phyloP scores from a whole-genome alignment of 2,797 vertebrate species.

The Ctenopoma multispine region DNA sequence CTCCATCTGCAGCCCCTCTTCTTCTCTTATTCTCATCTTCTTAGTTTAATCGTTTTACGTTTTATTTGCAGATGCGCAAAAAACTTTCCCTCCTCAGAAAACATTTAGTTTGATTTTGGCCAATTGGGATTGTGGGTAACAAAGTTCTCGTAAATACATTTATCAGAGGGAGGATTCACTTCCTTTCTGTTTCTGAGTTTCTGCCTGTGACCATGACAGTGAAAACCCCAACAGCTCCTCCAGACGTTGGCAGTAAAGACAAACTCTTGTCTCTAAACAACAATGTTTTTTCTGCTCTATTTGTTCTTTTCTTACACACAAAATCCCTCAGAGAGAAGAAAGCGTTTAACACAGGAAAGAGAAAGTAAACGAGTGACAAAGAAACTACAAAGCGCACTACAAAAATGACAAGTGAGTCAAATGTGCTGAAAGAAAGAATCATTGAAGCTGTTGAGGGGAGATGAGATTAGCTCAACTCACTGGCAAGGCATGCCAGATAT shows the following conservation, averaged over 20 bases:
- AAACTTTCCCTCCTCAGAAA: background rate
- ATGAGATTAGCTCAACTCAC: conserved; percentile 68
- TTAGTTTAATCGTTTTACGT: background rate
- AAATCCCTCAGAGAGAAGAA: background rate
- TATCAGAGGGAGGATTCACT: background rate
- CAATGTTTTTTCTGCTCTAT: background rate
- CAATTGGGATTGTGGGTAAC: background rate
- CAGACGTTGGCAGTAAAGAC: background rate
- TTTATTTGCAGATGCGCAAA: background rate
- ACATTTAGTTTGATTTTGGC: background rate
- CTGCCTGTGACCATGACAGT: background rate
- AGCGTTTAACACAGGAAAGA: conserved; percentile 7
- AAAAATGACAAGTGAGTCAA: background rate
- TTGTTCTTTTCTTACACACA: background rate
- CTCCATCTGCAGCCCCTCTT: background rate
- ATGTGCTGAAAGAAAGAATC: conserved; percentile 11
- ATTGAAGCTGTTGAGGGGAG: conserved; percentile 30
- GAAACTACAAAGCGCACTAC: background rate
- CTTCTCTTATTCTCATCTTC: background rate
- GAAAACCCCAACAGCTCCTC: background rate
- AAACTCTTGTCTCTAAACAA: background rate
- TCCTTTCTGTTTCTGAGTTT: background rate
- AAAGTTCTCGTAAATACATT: background rate
- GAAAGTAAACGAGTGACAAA: conserved; percentile 28
- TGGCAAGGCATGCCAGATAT: conserved; percentile 65